phyloP scores from a whole-genome alignment of 2,797 vertebrate genomes.

The Gorsachius magnificus region DNA sequence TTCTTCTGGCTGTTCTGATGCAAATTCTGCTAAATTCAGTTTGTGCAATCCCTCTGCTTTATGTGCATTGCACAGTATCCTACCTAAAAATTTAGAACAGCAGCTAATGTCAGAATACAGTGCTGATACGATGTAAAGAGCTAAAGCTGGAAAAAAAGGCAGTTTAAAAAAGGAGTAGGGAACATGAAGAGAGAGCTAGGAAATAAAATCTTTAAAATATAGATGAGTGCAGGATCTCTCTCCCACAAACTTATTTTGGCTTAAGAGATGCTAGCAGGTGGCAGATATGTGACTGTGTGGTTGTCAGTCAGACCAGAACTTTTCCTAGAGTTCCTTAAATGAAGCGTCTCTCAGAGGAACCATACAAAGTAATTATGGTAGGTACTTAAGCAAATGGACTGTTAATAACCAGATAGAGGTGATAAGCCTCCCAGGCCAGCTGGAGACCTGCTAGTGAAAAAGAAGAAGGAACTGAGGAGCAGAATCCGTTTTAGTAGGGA shows the following conservation, averaged over 20 bases:
- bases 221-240: neutral
- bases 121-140: neutral
- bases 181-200: neutral
- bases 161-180: neutral
- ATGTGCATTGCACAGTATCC: accelerated
- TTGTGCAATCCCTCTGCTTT: neutral
- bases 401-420: conserved; percentile 81
- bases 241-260: conserved; percentile 55
- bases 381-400: conserved; percentile 83
- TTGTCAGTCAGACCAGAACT: conserved; percentile 77
- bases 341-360: conserved; percentile 71
- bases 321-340: conserved; percentile 72
- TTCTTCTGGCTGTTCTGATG: neutral
- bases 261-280: conserved; percentile 76
- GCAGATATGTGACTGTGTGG: conserved; percentile 38
- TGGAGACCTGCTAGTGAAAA: conserved; percentile 71
- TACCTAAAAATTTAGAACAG: neutral
- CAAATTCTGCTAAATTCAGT: neutral
- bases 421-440: conserved; percentile 79
- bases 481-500: neutral
- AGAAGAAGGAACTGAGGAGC: neutral
- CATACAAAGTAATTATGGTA: conserved; percentile 76
- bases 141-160: neutral
- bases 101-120: neutral
- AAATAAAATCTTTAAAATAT: neutral